phyloP scores from a whole-genome alignment of 2,797 vertebrate species.

The Argya squamiceps region DNA sequence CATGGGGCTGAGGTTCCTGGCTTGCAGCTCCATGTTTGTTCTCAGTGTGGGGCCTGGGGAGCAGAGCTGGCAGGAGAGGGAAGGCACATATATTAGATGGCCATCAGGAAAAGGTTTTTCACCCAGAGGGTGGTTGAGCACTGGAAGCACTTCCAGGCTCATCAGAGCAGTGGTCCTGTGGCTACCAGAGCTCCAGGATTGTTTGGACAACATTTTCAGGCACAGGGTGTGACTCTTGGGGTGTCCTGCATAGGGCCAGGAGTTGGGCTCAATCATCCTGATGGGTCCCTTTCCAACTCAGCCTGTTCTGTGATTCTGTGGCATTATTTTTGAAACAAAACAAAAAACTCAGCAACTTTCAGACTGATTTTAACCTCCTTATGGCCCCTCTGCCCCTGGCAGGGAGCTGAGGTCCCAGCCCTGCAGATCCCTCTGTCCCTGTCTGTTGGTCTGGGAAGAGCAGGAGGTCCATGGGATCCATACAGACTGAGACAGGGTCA shows the following conservation, averaged over 20 bases:
- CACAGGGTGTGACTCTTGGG: background rate
- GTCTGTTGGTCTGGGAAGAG: background rate
- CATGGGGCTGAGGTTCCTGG: background rate
- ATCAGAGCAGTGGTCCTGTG: background rate
- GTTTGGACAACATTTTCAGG: background rate
- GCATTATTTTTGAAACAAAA: background rate
- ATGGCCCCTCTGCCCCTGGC: background rate
- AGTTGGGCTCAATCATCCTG: background rate
- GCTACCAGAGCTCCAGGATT: background rate
- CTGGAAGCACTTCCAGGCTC: background rate
- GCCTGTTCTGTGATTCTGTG: background rate
- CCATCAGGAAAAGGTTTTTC: background rate
- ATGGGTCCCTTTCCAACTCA: background rate
- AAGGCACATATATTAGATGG: background rate
- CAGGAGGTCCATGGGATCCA: background rate
- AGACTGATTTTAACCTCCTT: background rate
- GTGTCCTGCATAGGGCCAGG: background rate
- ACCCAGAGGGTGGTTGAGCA: background rate
- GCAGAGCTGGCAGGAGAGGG: background rate
- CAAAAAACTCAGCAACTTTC: background rate
- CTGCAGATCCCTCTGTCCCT: background rate
- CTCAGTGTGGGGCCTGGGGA: background rate
- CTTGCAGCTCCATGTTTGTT: background rate
- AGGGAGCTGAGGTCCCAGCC: background rate
- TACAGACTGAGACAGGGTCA: background rate